Base-by-base conservation (phyloP, 2,113 vertebrate genomes). In the Perognathus longimembris region DNA sequence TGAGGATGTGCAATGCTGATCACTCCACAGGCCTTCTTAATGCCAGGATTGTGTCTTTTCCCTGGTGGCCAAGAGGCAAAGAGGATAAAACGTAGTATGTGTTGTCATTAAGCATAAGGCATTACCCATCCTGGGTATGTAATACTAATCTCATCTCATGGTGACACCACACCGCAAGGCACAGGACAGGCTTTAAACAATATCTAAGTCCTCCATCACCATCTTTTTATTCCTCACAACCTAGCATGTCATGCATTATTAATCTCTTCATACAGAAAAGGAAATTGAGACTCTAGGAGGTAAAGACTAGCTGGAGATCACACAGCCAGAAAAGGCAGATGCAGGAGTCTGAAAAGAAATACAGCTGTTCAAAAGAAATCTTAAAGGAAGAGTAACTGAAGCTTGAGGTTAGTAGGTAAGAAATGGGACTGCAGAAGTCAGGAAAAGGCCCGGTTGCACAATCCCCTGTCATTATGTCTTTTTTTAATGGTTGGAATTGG, bases 371-470 rank as follows among this genome's bases (percentile, higher is more conserved):
- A 24, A 85, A 77, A 75, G 79, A 21, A 38, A 28, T 7, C 15
- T 81, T 50, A 74, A 28, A 87, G 64, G 77, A 24, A 81, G 34
- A 69, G 24, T 63, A 66, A 40, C 50, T 63, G 76, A 78, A 86
- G 61, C 54, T 74, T 28, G 40, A 28, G n/a, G 22, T n/a, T n/a
- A n/a, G 12, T 67, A 10, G 20, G 21, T 54, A 63, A 32, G 59
- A 89, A 63, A 40, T 10, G 78, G 34, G 76, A 36, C 5, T 69
- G 17, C 8, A 61, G 66, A 85, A 80, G 4, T 22, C 12, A 54
- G 50, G 18, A n/a, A 5, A 71, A 76, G 80, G 42, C 30, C 1
- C 61, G 21, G 14, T 74, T 54, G 50, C 12, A 45, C n/a, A 77
- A 32, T 34, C 38, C 17, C 7, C 6, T 71, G 76, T 22, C 38